Evolutionary conservation across 1,140 invertebrate species (phyloP).

Genomic region (Drosophila ficusphila): DNA sequence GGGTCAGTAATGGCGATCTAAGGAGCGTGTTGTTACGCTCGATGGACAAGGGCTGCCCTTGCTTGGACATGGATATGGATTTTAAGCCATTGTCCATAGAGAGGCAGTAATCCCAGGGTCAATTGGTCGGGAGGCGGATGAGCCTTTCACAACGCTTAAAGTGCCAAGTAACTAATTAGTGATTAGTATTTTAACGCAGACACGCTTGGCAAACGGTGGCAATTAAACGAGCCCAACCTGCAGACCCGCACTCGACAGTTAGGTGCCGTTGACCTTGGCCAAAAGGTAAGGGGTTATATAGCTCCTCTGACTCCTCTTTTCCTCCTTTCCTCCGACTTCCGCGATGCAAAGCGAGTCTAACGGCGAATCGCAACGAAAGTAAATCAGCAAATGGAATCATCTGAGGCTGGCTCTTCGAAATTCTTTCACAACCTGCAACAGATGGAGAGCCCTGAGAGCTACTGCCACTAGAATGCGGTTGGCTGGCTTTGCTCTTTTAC

Average conservation of each 20-base stretch:
- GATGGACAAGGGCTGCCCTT: slow-evolving; percentile 47
- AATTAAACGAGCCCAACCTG: slow-evolving; percentile 55
- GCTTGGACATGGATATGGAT: slow-evolving; percentile 25
- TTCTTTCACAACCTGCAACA: slow-evolving; percentile 43
- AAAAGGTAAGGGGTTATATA: slow-evolving; percentile 61
- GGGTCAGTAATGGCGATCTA: slow-evolving; percentile 38
- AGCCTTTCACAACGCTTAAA: slow-evolving; percentile 65
- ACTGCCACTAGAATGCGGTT: slow-evolving; percentile 24
- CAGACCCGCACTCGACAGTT: slow-evolving; percentile 51
- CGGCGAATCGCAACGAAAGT: slow-evolving; percentile 65
- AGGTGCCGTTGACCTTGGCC: slow-evolving; percentile 75
- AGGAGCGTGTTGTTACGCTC: slow-evolving; percentile 56
- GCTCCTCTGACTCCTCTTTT: slow-evolving; percentile 5
- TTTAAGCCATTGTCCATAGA: slow-evolving; percentile 12
- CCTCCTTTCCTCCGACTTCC: slow-evolving; percentile 33
- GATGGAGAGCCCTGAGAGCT: slow-evolving; percentile 28
- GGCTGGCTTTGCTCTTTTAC: slow-evolving; percentile 26
- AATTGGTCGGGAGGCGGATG: slow-evolving; percentile 26
- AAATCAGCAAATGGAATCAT: slow-evolving; percentile 61
- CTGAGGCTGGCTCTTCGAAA: slow-evolving; percentile 27
- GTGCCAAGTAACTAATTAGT: slow-evolving; percentile 68
- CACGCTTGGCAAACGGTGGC: slow-evolving; percentile 62
- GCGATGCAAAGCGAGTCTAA: slow-evolving; percentile 41
- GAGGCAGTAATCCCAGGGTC: slow-evolving; percentile 48
- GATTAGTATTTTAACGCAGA: slow-evolving; percentile 74